Evolutionary conservation across 2,888 invertebrate species (phyloP).

Genomic region (Tenthredo notha): DNA sequence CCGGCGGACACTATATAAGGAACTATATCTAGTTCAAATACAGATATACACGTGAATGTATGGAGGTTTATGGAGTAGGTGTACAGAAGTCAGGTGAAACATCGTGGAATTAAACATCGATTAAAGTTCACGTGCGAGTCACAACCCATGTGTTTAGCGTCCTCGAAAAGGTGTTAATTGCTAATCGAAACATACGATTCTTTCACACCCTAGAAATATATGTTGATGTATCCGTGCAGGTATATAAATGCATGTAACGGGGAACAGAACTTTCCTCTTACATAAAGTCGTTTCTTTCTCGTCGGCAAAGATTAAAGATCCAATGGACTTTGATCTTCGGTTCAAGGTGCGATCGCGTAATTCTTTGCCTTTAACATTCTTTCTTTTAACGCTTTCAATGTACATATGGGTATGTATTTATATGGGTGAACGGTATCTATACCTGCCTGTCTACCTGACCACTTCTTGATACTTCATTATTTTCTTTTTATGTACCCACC

Average conservation of each 20-base stretch:
- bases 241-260: constrained; percentile 26
- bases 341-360: constrained; percentile 43
- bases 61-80: background rate
- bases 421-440: constrained; percentile 5
- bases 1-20: constrained; percentile 21
- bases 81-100: background rate
- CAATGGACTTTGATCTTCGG: constrained; percentile 49
- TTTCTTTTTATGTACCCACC: background rate
- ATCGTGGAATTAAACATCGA: constrained; percentile 19
- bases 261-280: constrained; percentile 50
- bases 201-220: constrained; percentile 38
- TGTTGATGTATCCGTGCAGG: background rate
- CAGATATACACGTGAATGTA: background rate
- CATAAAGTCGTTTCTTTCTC: background rate
- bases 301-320: constrained; percentile 44
- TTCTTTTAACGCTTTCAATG: constrained; percentile 27
- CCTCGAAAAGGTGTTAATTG: constrained; percentile 47
- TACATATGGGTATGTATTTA: background rate
- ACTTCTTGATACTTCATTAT: background rate
- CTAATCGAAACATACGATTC: constrained; percentile 46
- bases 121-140: constrained; percentile 24
- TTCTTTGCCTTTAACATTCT: constrained; percentile 28
- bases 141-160: background rate
- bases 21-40: background rate
- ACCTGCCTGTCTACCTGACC: constrained; percentile 1